Conservation (phyloP, 2,888 invertebrate genomes). For the Parnassius smintheus region DNA sequence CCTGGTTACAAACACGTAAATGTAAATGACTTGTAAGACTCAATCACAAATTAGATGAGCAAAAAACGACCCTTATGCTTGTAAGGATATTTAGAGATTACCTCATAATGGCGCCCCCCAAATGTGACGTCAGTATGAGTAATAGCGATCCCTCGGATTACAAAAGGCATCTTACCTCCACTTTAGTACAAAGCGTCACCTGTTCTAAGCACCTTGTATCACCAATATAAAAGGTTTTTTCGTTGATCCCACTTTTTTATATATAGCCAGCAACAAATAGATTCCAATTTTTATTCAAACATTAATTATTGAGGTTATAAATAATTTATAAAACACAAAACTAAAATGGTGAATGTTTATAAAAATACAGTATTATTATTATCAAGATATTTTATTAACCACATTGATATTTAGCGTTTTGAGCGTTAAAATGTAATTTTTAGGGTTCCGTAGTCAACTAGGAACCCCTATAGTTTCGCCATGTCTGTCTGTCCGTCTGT, state of each 20-base stretch:
- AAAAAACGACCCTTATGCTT: constrained; percentile 40
- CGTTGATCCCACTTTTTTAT: constrained; percentile 11
- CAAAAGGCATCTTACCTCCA: constrained; percentile 48
- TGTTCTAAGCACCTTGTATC: constrained; percentile 28
- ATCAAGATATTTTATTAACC: no score
- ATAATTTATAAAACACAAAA: no score
- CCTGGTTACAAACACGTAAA: constrained; percentile 7
- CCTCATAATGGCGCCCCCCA: constrained; percentile 54
- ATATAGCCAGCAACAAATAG: no score
- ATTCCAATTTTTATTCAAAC: no score
- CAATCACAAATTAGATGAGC: constrained; percentile 15
- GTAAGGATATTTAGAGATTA: constrained; percentile 52
- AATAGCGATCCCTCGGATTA: constrained; percentile 46
- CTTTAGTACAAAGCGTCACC: constrained; percentile 38
- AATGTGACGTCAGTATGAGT: constrained; percentile 51
- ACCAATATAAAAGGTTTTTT: constrained; percentile 16
- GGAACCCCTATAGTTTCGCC: no score
- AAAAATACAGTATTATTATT: no score
- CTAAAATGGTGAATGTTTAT: no score
- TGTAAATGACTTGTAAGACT: constrained; percentile 18
- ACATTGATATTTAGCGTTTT: no score
- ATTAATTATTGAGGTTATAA: no score
- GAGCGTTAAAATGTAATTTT: no score
- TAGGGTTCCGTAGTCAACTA: no score
- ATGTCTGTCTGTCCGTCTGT: no score